Percentiles rank a stretch among this genome's conserved stretches.
Evolutionary conservation across 2,888 invertebrate species (phyloP).

Genomic region (Volucella bombylans): DNA sequence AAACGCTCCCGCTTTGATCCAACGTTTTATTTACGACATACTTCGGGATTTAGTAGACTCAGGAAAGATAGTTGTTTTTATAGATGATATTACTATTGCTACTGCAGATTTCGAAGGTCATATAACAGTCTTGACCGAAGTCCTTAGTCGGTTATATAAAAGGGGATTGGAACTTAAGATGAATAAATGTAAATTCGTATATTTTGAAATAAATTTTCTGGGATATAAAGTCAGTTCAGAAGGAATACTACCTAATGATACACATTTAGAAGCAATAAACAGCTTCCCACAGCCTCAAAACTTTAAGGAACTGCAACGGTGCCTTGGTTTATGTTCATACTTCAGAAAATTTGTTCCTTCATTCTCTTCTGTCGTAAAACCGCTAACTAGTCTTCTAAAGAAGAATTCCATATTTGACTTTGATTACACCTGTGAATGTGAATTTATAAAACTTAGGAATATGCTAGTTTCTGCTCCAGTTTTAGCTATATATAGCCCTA

Average conservation of each 20-base stretch:
- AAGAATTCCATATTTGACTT: slow-evolving; percentile 29
- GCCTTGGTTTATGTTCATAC: slow-evolving; percentile 21
- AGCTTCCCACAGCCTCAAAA: slow-evolving; percentile 1
- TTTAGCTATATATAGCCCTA: slow-evolving; percentile 77
- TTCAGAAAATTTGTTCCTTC: slow-evolving; percentile 30
- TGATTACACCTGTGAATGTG: background rate
- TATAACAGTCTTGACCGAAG: slow-evolving; percentile 1
- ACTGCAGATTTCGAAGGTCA: background rate
- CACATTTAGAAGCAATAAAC: slow-evolving; percentile 17
- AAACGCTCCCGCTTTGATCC: slow-evolving; percentile 19
- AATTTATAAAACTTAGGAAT: slow-evolving; percentile 33
- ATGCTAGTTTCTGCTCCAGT: slow-evolving; percentile 72
- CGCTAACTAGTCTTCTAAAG: slow-evolving; percentile 12
- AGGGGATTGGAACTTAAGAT: slow-evolving; percentile 25
- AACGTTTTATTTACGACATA: slow-evolving; percentile 24
- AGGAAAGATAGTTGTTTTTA: slow-evolving; percentile 13
- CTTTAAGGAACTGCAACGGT: slow-evolving; percentile 28
- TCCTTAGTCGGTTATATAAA: slow-evolving; percentile 6
- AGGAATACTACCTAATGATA: slow-evolving; percentile 31
- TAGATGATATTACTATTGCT: slow-evolving; percentile 16
- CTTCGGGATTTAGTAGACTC: slow-evolving; percentile 4
- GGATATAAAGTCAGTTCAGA: slow-evolving; percentile 33
- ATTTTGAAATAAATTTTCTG: slow-evolving; percentile 14
- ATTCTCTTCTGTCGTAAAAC: slow-evolving; percentile 24
- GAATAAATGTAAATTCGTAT: slow-evolving; percentile 37